Evolutionary conservation across 2,888 invertebrate genomes (phyloP).

Genomic region (Malachius bipustulatus): DNA sequence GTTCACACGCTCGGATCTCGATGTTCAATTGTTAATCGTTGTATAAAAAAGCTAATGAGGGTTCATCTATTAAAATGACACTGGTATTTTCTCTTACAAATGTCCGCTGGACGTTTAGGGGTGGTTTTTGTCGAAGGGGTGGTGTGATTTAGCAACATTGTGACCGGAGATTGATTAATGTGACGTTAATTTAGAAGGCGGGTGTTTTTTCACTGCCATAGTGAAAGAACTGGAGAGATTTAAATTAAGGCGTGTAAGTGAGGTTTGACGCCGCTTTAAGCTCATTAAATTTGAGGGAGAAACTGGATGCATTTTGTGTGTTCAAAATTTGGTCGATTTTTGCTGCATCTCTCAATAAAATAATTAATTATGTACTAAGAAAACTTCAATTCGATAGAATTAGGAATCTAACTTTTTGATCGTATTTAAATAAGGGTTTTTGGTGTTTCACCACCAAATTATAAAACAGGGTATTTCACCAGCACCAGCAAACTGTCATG

Average conservation of each 20-base stretch:
- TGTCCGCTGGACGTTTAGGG: constrained; percentile 27
- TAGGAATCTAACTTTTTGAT: too few species aligned
- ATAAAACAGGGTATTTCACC: too few species aligned
- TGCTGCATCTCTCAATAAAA: too few species aligned
- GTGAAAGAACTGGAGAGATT: constrained; percentile 10
- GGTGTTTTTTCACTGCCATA: constrained; percentile 22
- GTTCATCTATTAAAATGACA: constrained; percentile 34
- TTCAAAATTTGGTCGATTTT: constrained; percentile 7
- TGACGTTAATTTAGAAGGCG: constrained; percentile 34
- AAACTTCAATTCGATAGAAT: too few species aligned
- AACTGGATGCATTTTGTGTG: constrained; percentile 9
- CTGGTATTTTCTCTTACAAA: constrained; percentile 32
- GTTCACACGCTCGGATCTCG: constrained; percentile 35
- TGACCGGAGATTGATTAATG: constrained; percentile 35
- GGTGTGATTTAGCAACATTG: constrained; percentile 31
- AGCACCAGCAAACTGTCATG: too few species aligned
- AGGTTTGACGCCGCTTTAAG: constrained; percentile 12
- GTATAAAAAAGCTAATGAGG: constrained; percentile 33
- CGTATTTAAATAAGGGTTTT: too few species aligned
- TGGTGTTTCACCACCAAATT: too few species aligned
- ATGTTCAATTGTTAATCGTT: constrained; percentile 30
- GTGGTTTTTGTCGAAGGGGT: constrained; percentile 21
- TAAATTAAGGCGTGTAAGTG: constrained; percentile 19
- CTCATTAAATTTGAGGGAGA: constrained; percentile 5
- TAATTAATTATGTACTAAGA: too few species aligned